phyloP scores from a whole-genome alignment of 2,113 vertebrate species.

The Nansenia antarctica region DNA sequence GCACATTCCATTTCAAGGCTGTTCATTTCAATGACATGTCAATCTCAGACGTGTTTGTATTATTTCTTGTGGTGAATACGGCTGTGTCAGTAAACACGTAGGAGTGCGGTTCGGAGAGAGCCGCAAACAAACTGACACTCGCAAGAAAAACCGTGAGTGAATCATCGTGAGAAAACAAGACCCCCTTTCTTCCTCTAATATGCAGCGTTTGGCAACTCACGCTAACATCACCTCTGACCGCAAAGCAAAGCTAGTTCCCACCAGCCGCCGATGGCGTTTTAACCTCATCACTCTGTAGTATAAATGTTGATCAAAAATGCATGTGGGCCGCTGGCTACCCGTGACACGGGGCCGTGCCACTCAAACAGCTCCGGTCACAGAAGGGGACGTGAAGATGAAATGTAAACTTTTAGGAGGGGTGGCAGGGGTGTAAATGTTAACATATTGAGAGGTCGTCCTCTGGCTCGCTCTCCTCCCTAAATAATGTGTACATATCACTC shows the following conservation, averaged over 20 bases:
- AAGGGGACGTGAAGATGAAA: background rate
- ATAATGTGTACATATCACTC: slow-evolving; percentile 5
- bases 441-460: background rate
- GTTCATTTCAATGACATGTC: slow-evolving; percentile 68
- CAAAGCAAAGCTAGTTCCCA: background rate
- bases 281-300: slow-evolving; percentile 11
- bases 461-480: background rate
- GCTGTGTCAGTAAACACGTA: slow-evolving; percentile 56
- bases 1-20: slow-evolving; percentile 53
- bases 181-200: slow-evolving; percentile 2
- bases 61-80: slow-evolving; percentile 51
- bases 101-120: slow-evolving; percentile 8
- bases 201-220: slow-evolving; percentile 17
- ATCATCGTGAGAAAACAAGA: slow-evolving; percentile 42
- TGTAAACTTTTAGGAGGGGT: background rate
- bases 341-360: background rate
- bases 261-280: slow-evolving; percentile 19
- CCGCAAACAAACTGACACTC: slow-evolving; percentile 45
- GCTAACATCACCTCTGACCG: slow-evolving; percentile 19
- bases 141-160: slow-evolving; percentile 37
- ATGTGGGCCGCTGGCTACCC: background rate
- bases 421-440: background rate
- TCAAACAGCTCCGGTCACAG: background rate
- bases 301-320: slow-evolving; percentile 27
- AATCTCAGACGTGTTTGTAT: slow-evolving; percentile 58